Evolutionary conservation across 1,140 invertebrate species (phyloP), one percentile per base, ranked within the genome.

Genomic region (Microvelia longipes): DNA sequence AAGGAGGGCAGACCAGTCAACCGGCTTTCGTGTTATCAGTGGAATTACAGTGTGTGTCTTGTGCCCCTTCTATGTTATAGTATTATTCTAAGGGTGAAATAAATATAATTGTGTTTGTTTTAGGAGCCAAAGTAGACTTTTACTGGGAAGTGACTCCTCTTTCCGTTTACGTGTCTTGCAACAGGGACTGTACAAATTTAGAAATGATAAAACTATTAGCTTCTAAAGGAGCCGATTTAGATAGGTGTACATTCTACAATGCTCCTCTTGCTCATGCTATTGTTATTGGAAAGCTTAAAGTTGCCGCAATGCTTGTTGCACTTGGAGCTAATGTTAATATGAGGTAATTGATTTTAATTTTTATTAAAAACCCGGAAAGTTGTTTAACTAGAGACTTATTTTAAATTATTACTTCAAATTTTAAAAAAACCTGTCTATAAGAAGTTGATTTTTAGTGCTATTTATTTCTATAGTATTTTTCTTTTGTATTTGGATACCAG

Each of bases 211-310:
- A 64, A 24, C 24, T 64, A 64, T 24, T 64, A 2, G 15, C 24
- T 11, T 15, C 15, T 2, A 15, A 25, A 24, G 62, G 62, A 24
- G 62, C 62, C 25, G 62, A 64, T 26, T 5, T 64, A 5, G 25
- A 64, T 2, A 11, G 62, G 24, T 64, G 2, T 64, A 26, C 15
- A 14, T 26, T 24, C 62, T 26, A 64, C 24, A 26, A 64, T 24
- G 62, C 82, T 1, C 83, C 83, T 0, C 69, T 85, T 68, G 79
- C 79, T 24, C 74, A 79, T 28, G 81, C 83, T 29, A 76, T 85
- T 24, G 74, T 80, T 30, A 61, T 80, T 29, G 77, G 80, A 26
- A 80, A 81, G 61, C 72, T 78, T 67, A 74, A 77, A 24, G 74
- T 81, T 29, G 82, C 82, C 0, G 78, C 79, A 30, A 71, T 80